Conservation (phyloP, 2,113 vertebrate genomes). For the Dasyprocta punctata region DNA sequence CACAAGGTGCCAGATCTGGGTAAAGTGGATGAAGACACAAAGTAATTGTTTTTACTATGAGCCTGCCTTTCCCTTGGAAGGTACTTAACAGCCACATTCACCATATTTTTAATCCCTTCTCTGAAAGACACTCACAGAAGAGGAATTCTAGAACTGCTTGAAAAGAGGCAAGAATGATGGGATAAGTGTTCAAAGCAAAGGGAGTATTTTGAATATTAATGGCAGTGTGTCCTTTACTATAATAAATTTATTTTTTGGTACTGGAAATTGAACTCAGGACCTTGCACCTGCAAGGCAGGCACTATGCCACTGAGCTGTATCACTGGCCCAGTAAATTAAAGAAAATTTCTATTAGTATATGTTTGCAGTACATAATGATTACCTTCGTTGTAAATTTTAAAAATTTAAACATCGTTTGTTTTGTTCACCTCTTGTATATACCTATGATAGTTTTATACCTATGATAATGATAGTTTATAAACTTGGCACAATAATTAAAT, state of each 20-base stretch:
- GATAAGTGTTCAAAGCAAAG: neutral
- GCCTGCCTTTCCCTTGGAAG: neutral
- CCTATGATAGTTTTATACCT: neutral
- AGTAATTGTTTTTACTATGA: neutral
- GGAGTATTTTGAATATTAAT: neutral
- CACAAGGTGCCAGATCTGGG: neutral
- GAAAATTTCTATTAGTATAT: neutral
- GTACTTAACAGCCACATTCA: neutral
- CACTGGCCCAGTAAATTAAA: too few relatives aligned
- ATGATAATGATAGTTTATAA: neutral
- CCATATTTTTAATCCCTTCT: neutral
- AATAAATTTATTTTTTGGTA: neutral
- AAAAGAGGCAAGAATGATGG: neutral
- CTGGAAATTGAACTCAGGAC: too few relatives aligned
- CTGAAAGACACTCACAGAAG: neutral
- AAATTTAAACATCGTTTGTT: neutral
- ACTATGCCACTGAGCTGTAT: too few relatives aligned
- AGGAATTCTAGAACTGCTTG: neutral
- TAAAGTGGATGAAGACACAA: neutral
- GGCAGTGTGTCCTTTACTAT: neutral
- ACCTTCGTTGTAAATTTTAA: neutral
- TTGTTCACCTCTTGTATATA: neutral
- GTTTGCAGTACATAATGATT: neutral
- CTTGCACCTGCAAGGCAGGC: too few relatives aligned
- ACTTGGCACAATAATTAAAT: neutral